Evolutionary conservation across 2,113 vertebrate species (phyloP).

Genomic region (Carassius auratus): DNA sequence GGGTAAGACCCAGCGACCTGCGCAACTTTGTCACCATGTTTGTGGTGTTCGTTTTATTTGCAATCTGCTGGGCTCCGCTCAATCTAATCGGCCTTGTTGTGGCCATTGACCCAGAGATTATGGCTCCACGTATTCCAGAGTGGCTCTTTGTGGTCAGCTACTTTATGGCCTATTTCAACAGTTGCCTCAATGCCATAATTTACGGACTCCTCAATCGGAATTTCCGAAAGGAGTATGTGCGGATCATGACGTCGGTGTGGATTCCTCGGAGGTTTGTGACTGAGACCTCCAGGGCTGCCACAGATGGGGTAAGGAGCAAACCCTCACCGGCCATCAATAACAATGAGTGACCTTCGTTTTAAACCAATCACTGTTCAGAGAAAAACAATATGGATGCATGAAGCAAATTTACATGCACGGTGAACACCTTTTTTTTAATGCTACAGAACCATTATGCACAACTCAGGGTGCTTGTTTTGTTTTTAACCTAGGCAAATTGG

Average conservation of each 20-base stretch:
- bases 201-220: slow-evolving; percentile 92
- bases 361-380: slow-evolving; percentile 24
- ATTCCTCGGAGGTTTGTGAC: slow-evolving; percentile 81
- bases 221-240: slow-evolving; percentile 89
- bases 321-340: slow-evolving; percentile 80
- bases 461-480: slow-evolving; percentile 51
- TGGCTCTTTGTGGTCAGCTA: slow-evolving; percentile 89
- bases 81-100: slow-evolving; percentile 88
- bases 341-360: slow-evolving; percentile 68
- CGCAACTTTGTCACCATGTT: slow-evolving; percentile 93
- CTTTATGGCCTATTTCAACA: slow-evolving; percentile 91
- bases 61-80: slow-evolving; percentile 92
- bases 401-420: background rate
- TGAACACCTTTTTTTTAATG: slow-evolving; percentile 11
- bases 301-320: slow-evolving; percentile 79
- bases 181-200: slow-evolving; percentile 91
- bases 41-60: slow-evolving; percentile 91
- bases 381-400: background rate
- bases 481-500: background rate
- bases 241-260: slow-evolving; percentile 84
- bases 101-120: slow-evolving; percentile 79
- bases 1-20: slow-evolving; percentile 79
- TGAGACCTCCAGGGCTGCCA: slow-evolving; percentile 80
- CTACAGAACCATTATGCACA: slow-evolving; percentile 26
- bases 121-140: slow-evolving; percentile 85